phyloP scores from a whole-genome alignment of 2,113 vertebrate species.

The Rissa tridactyla region DNA sequence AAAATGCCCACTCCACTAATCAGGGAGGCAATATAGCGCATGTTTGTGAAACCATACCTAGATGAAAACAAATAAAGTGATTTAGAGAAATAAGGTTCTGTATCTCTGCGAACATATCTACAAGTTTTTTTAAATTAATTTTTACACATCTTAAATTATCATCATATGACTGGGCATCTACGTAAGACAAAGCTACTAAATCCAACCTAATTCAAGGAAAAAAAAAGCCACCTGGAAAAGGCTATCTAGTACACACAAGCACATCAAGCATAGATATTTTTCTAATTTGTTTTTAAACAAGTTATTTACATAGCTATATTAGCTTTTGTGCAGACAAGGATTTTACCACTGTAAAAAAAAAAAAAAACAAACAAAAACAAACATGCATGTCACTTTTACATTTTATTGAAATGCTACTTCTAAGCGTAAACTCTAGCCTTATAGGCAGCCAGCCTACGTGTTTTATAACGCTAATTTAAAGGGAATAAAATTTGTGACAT shows the following conservation, averaged over 20 bases:
- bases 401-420: constrained; percentile 13
- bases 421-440: constrained; percentile 28
- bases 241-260: not conserved
- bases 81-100: not conserved
- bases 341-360: constrained; percentile 12
- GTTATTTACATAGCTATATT: constrained; percentile 23
- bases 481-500: not conserved
- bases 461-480: not conserved
- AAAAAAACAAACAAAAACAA: not conserved
- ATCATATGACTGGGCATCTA: not conserved
- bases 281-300: constrained; percentile 15
- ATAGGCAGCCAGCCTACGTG: not conserved
- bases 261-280: not conserved
- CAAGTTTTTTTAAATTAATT: not conserved
- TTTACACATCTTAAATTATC: not conserved
- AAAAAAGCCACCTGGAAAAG: not conserved
- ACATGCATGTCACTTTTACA: not conserved
- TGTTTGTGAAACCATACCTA: constrained; percentile 98
- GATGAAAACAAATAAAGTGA: not conserved
- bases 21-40: constrained; percentile 97
- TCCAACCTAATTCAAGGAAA: not conserved
- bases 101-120: not conserved
- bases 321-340: not conserved
- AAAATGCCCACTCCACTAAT: constrained; percentile 99
- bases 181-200: constrained; percentile 12